phyloP scores from a whole-genome alignment of 2,113 vertebrate genomes.

The Hemiprocne comata region DNA sequence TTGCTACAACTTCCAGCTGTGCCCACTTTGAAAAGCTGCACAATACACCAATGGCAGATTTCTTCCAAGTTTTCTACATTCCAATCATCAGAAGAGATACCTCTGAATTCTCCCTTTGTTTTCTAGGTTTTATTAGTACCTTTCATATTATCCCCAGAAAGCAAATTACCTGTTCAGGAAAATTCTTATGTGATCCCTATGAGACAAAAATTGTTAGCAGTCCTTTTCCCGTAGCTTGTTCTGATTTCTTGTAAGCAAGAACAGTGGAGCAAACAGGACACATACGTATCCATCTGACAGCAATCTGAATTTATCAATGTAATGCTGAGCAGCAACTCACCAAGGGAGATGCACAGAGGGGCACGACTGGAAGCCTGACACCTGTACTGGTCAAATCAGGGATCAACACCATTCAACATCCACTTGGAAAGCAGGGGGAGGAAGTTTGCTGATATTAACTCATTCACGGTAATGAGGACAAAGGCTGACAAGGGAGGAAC shows the following conservation, averaged over 20 bases:
- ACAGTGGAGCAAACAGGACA: not conserved
- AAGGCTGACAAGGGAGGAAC: conserved; percentile 24
- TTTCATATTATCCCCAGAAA: not conserved
- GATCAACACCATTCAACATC: not conserved
- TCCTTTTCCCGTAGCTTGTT: not conserved
- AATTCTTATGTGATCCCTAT: not conserved
- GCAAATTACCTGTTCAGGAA: not conserved
- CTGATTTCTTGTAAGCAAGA: not conserved
- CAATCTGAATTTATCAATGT: not conserved
- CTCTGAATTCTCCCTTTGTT: not conserved
- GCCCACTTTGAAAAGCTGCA: not conserved
- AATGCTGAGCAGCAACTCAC: not conserved
- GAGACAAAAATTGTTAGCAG: not conserved
- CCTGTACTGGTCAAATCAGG: not conserved
- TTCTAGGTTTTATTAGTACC: not conserved
- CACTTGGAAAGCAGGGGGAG: not conserved
- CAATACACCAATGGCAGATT: not conserved
- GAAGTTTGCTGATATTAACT: not conserved
- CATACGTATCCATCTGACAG: not conserved
- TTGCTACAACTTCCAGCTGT: not conserved
- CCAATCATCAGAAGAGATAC: not conserved
- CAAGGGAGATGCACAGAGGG: not conserved
- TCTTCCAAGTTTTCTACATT: not conserved
- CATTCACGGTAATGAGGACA: conserved; percentile 35
- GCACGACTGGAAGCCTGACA: not conserved